A percentile compares a stretch with the other conserved stretches of the same genome.
phyloP scores from a whole-genome alignment of 1,140 invertebrate species.

The Tetranychus cinnabarinus region DNA sequence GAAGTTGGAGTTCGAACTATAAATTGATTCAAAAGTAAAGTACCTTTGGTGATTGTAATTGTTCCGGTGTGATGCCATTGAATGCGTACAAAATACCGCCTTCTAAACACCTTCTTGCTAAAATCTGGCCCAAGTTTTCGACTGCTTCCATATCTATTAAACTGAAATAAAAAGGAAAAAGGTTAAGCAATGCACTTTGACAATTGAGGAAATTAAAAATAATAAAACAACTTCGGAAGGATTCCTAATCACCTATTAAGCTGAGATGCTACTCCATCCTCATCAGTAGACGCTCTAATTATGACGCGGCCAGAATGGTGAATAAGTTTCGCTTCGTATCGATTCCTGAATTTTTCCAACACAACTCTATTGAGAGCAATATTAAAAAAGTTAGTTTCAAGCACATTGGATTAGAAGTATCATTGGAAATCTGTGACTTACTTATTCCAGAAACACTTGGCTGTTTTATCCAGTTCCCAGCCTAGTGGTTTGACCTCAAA shows the following conservation, averaged over 20 bases:
- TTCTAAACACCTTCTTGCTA: conserved; percentile 7
- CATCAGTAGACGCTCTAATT: conserved; percentile 2
- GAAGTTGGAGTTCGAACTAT: too few species aligned
- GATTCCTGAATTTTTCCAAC: conserved; percentile 5
- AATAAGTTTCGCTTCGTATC: conserved; percentile 3
- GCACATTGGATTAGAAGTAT: neutral
- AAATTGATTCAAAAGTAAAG: too few species aligned
- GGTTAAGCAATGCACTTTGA: neutral
- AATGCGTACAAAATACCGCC: conserved; percentile 5
- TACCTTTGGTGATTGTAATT: neutral
- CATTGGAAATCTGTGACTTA: neutral
- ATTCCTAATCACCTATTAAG: neutral
- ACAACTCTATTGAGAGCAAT: conserved; percentile 2
- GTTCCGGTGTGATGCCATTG: neutral
- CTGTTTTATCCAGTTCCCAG: conserved; percentile 4
- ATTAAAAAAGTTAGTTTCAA: neutral
- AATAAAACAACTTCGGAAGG: neutral
- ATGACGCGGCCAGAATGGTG: conserved; percentile 6
- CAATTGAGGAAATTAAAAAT: too few species aligned
- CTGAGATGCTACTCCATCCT: neutral
- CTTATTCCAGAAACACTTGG: conserved; percentile 5
- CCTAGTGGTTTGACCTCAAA: conserved; percentile 7
- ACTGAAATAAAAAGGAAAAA: neutral
- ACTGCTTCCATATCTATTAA: neutral
- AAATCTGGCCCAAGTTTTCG: conserved; percentile 3